Evolutionary conservation across 1,140 invertebrate genomes (phyloP).

Genomic region (Temnothorax curvispinosus): DNA sequence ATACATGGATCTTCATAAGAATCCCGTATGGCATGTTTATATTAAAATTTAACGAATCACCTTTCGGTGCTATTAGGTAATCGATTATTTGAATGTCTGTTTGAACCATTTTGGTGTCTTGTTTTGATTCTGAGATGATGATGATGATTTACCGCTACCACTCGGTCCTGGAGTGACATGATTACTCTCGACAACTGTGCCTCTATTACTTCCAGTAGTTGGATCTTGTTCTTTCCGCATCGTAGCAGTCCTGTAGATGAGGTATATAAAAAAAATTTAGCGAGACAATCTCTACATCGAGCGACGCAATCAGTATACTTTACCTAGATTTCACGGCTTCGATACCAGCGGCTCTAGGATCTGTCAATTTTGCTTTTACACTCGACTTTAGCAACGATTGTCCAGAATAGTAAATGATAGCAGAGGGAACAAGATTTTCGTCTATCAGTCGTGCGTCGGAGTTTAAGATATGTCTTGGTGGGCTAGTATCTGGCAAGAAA

Average conservation of each 20-base stretch:
- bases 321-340: slow-evolving; percentile 85
- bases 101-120: slow-evolving; percentile 85
- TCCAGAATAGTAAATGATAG: slow-evolving; percentile 90
- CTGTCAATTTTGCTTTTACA: slow-evolving; percentile 83
- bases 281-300: neutral
- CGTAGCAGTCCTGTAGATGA: slow-evolving; percentile 43
- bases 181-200: slow-evolving; percentile 50
- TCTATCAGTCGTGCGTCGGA: slow-evolving; percentile 88
- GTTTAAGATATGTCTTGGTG: slow-evolving; percentile 89
- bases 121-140: slow-evolving; percentile 61
- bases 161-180: slow-evolving; percentile 62
- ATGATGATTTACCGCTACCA: slow-evolving; percentile 37
- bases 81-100: slow-evolving; percentile 54
- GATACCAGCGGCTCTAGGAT: slow-evolving; percentile 82
- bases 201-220: slow-evolving; percentile 2
- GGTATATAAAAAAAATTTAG: slow-evolving; percentile 12
- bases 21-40: slow-evolving; percentile 34
- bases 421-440: slow-evolving; percentile 91
- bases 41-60: slow-evolving; percentile 19
- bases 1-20: slow-evolving; percentile 32
- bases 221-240: slow-evolving; percentile 32
- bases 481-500: slow-evolving; percentile 89
- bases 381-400: slow-evolving; percentile 82
- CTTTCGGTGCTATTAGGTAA: neutral
- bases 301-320: slow-evolving; percentile 1